Evolutionary conservation across 2,888 invertebrate species (phyloP), one percentile per base, ranked within the genome.

Genomic region (Drosophila atroscutellata): DNA sequence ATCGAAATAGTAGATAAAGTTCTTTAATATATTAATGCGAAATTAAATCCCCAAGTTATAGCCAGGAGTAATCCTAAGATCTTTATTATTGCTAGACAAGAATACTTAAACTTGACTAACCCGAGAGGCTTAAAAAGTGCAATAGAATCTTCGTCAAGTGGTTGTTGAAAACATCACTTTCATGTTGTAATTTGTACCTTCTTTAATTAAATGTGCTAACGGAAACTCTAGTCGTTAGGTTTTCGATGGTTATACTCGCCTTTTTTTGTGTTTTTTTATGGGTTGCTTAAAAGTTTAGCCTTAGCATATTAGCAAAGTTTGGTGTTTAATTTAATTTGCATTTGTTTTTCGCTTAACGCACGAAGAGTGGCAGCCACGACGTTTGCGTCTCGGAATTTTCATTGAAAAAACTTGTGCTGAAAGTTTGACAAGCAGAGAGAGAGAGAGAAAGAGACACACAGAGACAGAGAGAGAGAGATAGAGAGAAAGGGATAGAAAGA

Each of bases 291-390:
- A 81, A 85, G 69, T 81, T 84, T 80, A 73, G 71, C 65, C 69
- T 67, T 85, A 42, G 85, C 75, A 86, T 85, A 86, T 86, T 85
- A 77, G 75, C 74, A 86, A 86, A 86, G 85, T 86, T 86, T 86
- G 60, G 75, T 77, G 74, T 81, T 85, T 86, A 76, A 86, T 84
- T 83, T 85, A 86, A 84, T 84, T 81, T 84, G 74, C 78, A 72
- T 82, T 81, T 66, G 70, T 77, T 55, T 68, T 73, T 50, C 47
- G 37, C 65, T 52, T 63, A 15, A 60, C 70, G 59, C 58, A 75
- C 62, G 72, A 74, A 76, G 59, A 70, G 56, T 63, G 58, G 45
- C 49, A 58, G 60, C 32, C 37, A 36, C 26, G 34, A 28, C 39
- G 78, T 76, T 69, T 61, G 73, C 52, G 70, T 58, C 54, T 61